Conservation (phyloP, 2,113 vertebrate species). For the Neofelis nebulosa region DNA sequence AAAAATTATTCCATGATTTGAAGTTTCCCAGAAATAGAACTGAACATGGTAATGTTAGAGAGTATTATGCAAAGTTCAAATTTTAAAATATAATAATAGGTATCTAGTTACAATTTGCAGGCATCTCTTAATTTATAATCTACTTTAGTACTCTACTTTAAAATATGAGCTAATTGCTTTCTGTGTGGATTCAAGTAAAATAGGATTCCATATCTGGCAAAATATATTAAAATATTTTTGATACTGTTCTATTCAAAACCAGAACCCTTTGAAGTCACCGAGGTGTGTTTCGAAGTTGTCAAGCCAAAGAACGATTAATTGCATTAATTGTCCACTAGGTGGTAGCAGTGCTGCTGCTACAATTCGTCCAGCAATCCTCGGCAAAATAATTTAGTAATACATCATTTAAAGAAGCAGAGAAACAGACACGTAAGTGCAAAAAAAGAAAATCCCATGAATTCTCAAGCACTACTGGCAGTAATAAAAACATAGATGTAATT, state of each 20-base stretch:
- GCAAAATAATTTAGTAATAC: not conserved
- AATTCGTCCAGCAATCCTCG: not conserved
- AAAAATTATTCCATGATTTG: not conserved
- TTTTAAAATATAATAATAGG: not conserved
- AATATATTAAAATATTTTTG: not conserved
- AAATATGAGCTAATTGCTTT: not conserved
- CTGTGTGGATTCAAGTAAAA: not conserved
- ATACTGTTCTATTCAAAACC: not conserved
- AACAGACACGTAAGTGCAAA: not conserved
- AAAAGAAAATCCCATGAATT: not conserved
- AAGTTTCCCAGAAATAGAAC: not conserved
- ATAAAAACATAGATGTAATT: not conserved
- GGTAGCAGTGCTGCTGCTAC: constrained; percentile 49
- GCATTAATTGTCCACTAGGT: constrained; percentile 65
- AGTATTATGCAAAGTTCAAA: not conserved
- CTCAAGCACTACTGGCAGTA: not conserved
- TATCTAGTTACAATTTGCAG: not conserved
- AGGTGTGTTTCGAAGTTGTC: not conserved
- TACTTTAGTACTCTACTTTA: not conserved
- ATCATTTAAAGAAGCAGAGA: not conserved
- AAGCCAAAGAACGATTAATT: constrained; percentile 39
- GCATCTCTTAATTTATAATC: not conserved
- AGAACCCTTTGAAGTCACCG: not conserved
- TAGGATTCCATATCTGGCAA: not conserved
- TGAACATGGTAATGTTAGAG: not conserved